Percentiles rank a stretch among this genome's conserved stretches.
These are phyloP conservation scores for Limnephilus lunatus DNA, from an alignment of 2,888 invertebrate genomes.

Conservation along the genomic window DNA sequence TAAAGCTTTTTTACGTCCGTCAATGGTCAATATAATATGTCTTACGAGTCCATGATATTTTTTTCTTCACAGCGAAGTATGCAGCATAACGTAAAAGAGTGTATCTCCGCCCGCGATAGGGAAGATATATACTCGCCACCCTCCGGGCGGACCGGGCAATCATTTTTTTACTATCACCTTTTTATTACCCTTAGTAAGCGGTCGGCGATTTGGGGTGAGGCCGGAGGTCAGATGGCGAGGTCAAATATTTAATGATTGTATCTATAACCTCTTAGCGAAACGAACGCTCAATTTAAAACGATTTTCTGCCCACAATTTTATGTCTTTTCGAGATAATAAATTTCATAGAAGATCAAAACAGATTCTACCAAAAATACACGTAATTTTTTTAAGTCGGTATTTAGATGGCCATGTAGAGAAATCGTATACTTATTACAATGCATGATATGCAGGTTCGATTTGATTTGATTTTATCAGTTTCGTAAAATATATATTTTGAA, in stretches of 20 bases:
- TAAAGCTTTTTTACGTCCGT: background rate
- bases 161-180: conserved; percentile 51
- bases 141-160: conserved; percentile 18
- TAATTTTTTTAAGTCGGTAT: background rate
- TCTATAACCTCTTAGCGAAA: conserved; percentile 15
- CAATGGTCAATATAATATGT: background rate
- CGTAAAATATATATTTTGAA: background rate
- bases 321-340: background rate
- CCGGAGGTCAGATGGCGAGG: conserved; percentile 16
- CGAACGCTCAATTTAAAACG: background rate
- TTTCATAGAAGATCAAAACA: background rate
- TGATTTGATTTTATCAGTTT: background rate
- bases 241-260: conserved; percentile 52
- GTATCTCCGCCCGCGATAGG: background rate
- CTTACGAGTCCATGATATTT: background rate
- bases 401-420: background rate
- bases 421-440: background rate
- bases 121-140: conserved; percentile 32
- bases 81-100: conserved; percentile 2
- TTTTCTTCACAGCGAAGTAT: background rate
- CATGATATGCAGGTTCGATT: background rate
- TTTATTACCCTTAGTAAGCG: conserved; percentile 42
- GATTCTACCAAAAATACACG: background rate
- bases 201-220: conserved; percentile 44
- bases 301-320: background rate